Conservation (phyloP, 2,888 invertebrate genomes). For the Drosophila kambysellisi region DNA sequence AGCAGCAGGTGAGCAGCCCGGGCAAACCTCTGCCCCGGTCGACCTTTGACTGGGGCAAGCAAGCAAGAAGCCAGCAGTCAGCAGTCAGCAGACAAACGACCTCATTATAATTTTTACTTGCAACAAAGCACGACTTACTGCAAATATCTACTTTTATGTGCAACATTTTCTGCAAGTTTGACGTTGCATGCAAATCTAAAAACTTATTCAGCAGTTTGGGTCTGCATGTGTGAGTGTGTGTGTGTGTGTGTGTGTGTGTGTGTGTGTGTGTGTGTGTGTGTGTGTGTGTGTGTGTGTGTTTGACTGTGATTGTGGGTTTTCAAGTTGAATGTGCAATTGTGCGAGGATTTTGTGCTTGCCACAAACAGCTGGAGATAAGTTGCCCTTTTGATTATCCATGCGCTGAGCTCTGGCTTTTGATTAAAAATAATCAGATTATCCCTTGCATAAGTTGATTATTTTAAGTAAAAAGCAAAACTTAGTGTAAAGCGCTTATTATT, state of each 20-base stretch:
- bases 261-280: constrained; percentile 20
- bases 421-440: constrained; percentile 9
- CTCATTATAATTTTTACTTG: constrained; percentile 66
- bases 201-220: background rate
- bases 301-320: constrained; percentile 14
- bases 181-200: constrained; percentile 17
- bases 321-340: constrained; percentile 45
- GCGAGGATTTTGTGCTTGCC: constrained; percentile 1
- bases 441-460: background rate
- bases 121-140: constrained; percentile 19
- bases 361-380: constrained; percentile 23
- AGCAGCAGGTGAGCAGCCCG: constrained; percentile 19
- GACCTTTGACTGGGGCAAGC: constrained; percentile 54
- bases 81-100: constrained; percentile 54
- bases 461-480: background rate
- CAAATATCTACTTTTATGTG: constrained; percentile 50
- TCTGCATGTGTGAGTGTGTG: constrained; percentile 17
- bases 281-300: constrained; percentile 15
- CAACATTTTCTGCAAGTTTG: constrained; percentile 48
- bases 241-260: constrained; percentile 17
- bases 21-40: constrained; percentile 13
- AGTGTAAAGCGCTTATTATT: background rate
- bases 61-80: constrained; percentile 25
- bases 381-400: constrained; percentile 22
- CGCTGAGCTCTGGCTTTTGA: constrained; percentile 18